These are phyloP conservation scores for Lucinisca nassula DNA, from an alignment of 2,888 invertebrate species.

Conservation along the genomic window DNA sequence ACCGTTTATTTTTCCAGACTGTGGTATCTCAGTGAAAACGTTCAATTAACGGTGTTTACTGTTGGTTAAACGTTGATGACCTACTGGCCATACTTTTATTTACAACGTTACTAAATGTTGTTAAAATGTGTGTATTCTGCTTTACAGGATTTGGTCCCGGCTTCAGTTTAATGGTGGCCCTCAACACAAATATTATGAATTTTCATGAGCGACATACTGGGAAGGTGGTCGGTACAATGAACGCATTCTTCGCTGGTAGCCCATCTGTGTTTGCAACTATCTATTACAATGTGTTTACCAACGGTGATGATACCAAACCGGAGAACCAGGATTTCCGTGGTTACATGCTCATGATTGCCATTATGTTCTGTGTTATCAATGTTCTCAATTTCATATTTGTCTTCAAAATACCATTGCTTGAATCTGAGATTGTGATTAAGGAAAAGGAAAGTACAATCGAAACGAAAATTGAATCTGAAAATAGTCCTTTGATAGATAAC, in stretches of 20 bases:
- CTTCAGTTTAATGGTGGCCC: slow-evolving; percentile 67
- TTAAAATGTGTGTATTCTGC: not conserved
- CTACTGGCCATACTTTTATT: no score
- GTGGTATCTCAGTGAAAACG: no score
- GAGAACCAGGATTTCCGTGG: slow-evolving; percentile 44
- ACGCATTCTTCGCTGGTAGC: slow-evolving; percentile 69
- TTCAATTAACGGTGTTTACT: no score
- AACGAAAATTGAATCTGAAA: not conserved
- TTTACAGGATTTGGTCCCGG: slow-evolving; percentile 64
- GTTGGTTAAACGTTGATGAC: no score
- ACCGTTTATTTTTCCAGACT: no score
- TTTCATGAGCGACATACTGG: slow-evolving; percentile 59
- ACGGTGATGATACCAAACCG: not conserved
- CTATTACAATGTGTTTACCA: slow-evolving; percentile 52
- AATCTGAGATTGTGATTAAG: not conserved
- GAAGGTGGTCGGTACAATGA: slow-evolving; percentile 63
- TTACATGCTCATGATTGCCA: slow-evolving; percentile 64
- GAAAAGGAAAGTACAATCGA: not conserved
- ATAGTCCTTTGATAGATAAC: not conserved
- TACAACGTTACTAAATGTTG: not conserved
- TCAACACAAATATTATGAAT: slow-evolving; percentile 69
- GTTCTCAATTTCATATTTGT: slow-evolving; percentile 57
- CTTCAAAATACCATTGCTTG: slow-evolving; percentile 12
- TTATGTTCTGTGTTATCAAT: slow-evolving; percentile 57
- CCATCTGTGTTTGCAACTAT: slow-evolving; percentile 65